Evolutionary conservation across 2,113 vertebrate species (phyloP), one percentile per base, ranked within the genome.

Genomic region (Oriolus oriolus): DNA sequence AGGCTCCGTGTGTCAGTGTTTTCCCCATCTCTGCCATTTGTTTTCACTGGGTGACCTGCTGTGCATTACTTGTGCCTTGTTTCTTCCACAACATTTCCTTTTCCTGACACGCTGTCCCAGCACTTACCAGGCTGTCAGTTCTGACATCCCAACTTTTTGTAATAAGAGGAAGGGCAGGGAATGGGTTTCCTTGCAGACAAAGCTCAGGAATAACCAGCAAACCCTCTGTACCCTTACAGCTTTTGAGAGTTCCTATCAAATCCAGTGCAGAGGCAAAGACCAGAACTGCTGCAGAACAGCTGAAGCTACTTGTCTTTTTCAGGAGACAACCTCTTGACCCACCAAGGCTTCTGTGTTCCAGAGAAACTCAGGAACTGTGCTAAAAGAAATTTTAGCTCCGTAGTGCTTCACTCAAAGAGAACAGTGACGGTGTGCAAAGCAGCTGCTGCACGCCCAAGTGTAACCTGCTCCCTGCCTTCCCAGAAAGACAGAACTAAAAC

Each of bases 51-150:
- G 39, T 45, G 78, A 84, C 81, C 87, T n/a, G 64, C 90, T 50
- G 26, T 47, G 57, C 78, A 59, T 14, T 84, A 82, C 93, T 84
- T 91, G 93, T 82, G 93, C 45, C 84, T 95, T 37, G 45, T 68
- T 96, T 86, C 89, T 88, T 80, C 78, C 65, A 86, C 91, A 86
- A 11, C 78, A 28, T 68, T 89, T 96, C 76, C 44, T 66, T 80
- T 8, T 28, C 75, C 84, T 93, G 88, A 84, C 78, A 88, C 3
- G 2, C 60, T 90, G 86, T 97, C 88, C 92, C 85, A 90, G 83
- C 60, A 56, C 50, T 82, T 70, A 33, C 19, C 66, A 64, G 57
- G 61, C 78, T 96, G 90, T 87, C 90, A 95, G 61, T 16, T 88
- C 93, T 92, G 90, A 93, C 91, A 94, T 92, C 54, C 74, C 63